Base-by-base conservation (phyloP, 2,113 vertebrate genomes). In the Syngnathoides biaculeatus region DNA sequence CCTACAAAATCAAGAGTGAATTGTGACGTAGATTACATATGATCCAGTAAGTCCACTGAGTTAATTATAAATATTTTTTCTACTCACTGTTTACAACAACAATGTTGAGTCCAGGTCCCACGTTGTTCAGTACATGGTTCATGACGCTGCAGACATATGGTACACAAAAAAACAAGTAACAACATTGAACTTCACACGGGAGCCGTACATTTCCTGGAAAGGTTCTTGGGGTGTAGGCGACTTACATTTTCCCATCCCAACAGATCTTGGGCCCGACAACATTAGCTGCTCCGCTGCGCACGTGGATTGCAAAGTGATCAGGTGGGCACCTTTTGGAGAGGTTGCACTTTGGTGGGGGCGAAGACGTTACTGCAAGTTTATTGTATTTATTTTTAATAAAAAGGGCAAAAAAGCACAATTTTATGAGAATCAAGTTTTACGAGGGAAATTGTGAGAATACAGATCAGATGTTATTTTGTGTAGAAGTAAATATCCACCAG, bases 251-350 rank as follows among this genome's bases (percentile, higher is more conserved):
- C 24, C 88, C 87, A 0, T 97, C 73, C 4, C 97, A 94, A 82
- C 96, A 97, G 69, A 98, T 91, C 10, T 77, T 90, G 45, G 95
- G 94, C n/a, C 94, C 94, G 8, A 97, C 89, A 15, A 95, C 81
- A 0, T 93, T 88, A 45, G 94, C 93, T 0, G 92, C 92, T 0
- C 95, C 94, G 0, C 95, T 98, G 61, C 14, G 43, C 65, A 98
- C 80, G 64, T 69, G 88, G 59, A 98, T 90, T 0, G 93, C 79
- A 45, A 93, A 97, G 60, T 86, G 68, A 30, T 92, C 50, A 0
- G 14, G 0, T 0, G 90, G 81, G 40, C 95, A 97, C 24, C 43
- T 53, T 76, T 62, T 90, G 48, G 74, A 71, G 59, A 91, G 90
- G 35, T 72, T 61, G 5, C 95, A 96, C 62, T 92, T 92, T 27